Base-by-base conservation (phyloP, 2,797 vertebrate species). In the Sebastes aleutianus region DNA sequence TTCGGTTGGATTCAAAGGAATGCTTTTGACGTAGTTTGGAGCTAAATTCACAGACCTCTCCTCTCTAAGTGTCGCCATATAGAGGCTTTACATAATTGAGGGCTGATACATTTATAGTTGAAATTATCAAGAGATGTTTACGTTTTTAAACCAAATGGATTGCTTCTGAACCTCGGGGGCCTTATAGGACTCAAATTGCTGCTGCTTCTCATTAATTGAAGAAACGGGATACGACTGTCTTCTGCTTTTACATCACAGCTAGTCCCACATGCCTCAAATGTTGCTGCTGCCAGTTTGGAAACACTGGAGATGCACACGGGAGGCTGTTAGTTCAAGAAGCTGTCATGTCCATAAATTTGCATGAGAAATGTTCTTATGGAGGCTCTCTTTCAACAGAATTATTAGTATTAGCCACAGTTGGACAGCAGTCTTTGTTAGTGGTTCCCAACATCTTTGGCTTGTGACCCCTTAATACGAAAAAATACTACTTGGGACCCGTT, bases 71-170 rank as follows among this genome's bases (percentile, higher is more conserved):
- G 78, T 78, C 39, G 57, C 53, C 76, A 70, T 53, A 65, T 47
- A 64, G 59, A 85, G 72, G 83, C 71, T 87, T 90, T 92, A 87
- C 85, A 92, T 93, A 85, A 93, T 83, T 92, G 77, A 93, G 74
- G 7, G 53, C 14, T 57, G 24, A 75, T 61, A 80, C 74, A 61
- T 90, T 86, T 71, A 73, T 54, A 70, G 71, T 56, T 79, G 8
- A 78, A 66, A 84, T 85, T 36, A 78, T 72, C 53, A 75, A 29
- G 79, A 74, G 80, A 80, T 72, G 54, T 68, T 84, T 76, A 20
- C 32, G 63, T 83, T 77, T 78, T 58, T 8, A 76, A 57, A 16
- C 31, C 58, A 24, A 78, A 68, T 53, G 57, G 22, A 68, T 56
- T 43, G 61, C 56, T 61, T 58, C 32, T 71, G 53, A 67, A 20